Conservation (phyloP, 1,140 invertebrate genomes). For the Drosophila elegans region DNA sequence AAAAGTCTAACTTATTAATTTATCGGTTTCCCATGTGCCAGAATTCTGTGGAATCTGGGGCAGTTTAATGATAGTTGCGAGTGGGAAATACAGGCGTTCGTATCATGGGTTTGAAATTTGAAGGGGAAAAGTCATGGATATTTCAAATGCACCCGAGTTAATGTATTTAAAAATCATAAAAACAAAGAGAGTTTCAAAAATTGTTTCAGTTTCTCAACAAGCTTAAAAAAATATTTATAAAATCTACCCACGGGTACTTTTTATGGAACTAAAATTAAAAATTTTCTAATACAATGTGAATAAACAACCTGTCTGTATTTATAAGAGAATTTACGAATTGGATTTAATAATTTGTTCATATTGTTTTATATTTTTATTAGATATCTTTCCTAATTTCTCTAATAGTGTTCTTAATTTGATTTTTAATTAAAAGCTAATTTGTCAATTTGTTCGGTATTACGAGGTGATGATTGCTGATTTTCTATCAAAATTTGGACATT, state of each 20-base stretch:
- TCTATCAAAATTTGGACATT: neutral
- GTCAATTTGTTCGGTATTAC: neutral
- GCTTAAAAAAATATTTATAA: too few species aligned
- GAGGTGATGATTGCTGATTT: neutral
- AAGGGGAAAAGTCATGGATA: neutral
- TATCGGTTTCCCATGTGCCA: constrained; percentile 15
- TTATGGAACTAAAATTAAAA: too few species aligned
- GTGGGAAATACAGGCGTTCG: constrained; percentile 6
- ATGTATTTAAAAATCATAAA: neutral
- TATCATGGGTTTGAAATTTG: neutral
- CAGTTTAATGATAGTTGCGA: constrained; percentile 8
- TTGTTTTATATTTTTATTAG: too few species aligned
- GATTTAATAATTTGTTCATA: too few species aligned
- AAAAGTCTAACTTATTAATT: constrained; percentile 17
- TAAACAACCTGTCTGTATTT: too few species aligned
- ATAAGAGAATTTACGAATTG: too few species aligned
- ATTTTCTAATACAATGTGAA: too few species aligned
- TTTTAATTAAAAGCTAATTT: neutral
- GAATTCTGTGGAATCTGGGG: constrained; percentile 10
- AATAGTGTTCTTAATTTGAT: too few species aligned
- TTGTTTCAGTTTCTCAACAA: too few species aligned
- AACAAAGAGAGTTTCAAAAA: neutral
- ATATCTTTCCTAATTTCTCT: too few species aligned
- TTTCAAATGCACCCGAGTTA: too few species aligned
- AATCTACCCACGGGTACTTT: too few species aligned